phyloP scores from a whole-genome alignment of 2,113 vertebrate genomes.

The Percina caprodes region DNA sequence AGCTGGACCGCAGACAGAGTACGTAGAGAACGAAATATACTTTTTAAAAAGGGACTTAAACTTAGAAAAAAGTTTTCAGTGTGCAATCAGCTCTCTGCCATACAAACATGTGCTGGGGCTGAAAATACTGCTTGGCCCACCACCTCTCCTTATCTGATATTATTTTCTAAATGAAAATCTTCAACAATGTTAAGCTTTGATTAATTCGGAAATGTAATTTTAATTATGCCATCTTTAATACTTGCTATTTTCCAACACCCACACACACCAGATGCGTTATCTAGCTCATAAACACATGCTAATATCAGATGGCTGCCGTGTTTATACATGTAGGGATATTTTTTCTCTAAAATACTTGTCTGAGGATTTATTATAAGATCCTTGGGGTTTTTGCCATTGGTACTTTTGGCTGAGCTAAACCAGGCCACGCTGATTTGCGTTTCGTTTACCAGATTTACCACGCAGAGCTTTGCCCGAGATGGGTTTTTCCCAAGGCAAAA shows the following conservation, averaged over 20 bases:
- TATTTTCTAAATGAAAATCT: slow-evolving; percentile 22
- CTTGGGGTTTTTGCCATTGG: no score
- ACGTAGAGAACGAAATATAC: slow-evolving; percentile 3
- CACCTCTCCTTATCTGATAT: neutral
- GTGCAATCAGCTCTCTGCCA: slow-evolving; percentile 18
- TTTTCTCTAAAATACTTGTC: slow-evolving; percentile 16
- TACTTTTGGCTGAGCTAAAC: no score
- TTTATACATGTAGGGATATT: neutral
- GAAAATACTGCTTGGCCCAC: slow-evolving; percentile 10
- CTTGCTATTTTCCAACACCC: slow-evolving; percentile 25
- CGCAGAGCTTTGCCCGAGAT: no score
- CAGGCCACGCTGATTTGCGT: no score
- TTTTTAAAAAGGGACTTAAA: neutral
- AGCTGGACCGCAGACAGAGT: neutral
- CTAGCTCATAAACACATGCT: neutral
- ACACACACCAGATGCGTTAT: slow-evolving; percentile 16
- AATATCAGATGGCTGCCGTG: slow-evolving; percentile 1
- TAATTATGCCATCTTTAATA: slow-evolving; percentile 27
- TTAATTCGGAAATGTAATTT: slow-evolving; percentile 18
- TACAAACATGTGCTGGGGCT: neutral
- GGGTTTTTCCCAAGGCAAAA: no score
- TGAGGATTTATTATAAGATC: slow-evolving; percentile 12
- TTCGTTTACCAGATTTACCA: no score
- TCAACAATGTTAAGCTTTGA: slow-evolving; percentile 7
- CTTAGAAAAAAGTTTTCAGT: neutral